These are phyloP conservation scores for Allophyes oxyacanthae DNA, from an alignment of 2,888 invertebrate genomes.

Conservation along the genomic window DNA sequence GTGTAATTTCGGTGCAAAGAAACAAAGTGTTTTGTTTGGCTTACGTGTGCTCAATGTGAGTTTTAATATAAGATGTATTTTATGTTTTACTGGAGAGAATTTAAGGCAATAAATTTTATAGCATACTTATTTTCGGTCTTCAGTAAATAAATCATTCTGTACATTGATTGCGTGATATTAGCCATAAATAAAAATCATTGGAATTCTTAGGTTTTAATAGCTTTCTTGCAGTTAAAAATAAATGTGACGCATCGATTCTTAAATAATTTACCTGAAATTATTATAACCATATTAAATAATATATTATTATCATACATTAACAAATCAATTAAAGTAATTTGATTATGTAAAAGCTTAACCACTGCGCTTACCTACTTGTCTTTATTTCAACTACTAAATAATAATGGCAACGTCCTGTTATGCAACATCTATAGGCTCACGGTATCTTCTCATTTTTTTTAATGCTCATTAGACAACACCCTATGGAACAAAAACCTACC, in stretches of 20 bases:
- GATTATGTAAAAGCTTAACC: too few species aligned
- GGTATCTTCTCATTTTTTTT: too few species aligned
- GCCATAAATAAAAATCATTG: constrained; percentile 21
- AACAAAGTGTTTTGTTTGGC: neutral
- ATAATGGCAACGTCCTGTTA: too few species aligned
- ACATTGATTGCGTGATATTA: constrained; percentile 36
- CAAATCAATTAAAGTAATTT: too few species aligned
- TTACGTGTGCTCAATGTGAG: neutral
- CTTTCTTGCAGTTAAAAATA: constrained; percentile 22
- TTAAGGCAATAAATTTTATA: neutral
- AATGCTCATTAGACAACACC: too few species aligned
- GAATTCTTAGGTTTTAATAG: constrained; percentile 12
- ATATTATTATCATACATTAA: too few species aligned
- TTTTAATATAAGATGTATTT: neutral
- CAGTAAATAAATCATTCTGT: neutral
- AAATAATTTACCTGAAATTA: neutral
- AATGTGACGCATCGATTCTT: constrained; percentile 17
- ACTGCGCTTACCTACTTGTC: too few species aligned
- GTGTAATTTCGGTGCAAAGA: neutral
- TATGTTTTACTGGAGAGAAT: neutral
- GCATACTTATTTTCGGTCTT: neutral
- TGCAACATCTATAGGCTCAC: too few species aligned
- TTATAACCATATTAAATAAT: too few species aligned
- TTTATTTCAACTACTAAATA: too few species aligned
- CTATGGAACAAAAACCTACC: too few species aligned